Conservation (phyloP, 2,888 invertebrate species). For the Slavum lentiscoides region DNA sequence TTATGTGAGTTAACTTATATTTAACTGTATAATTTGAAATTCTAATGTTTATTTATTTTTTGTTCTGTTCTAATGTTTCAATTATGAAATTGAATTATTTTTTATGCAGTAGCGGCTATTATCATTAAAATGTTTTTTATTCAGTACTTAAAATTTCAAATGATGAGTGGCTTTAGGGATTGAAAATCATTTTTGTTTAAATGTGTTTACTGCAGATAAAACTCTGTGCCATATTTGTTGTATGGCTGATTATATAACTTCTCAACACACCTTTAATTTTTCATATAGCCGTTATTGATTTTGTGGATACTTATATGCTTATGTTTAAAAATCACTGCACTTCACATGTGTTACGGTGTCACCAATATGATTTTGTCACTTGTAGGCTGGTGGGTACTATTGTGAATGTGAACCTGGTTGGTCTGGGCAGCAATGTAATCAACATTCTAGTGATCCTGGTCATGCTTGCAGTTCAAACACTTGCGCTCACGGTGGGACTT, state of each 20-base stretch:
- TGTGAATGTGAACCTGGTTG: slow-evolving; percentile 76
- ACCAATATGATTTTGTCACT: slow-evolving; percentile 43
- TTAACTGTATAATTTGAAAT: background rate
- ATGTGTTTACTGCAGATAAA: background rate
- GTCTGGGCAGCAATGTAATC: slow-evolving; percentile 67
- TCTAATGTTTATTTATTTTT: no score
- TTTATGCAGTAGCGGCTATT: background rate
- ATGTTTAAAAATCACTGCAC: slow-evolving; percentile 25
- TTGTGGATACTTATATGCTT: slow-evolving; percentile 8
- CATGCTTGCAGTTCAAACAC: slow-evolving; percentile 57
- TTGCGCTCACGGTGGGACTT: slow-evolving; percentile 82
- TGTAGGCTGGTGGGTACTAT: slow-evolving; percentile 63
- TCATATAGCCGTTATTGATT: slow-evolving; percentile 12
- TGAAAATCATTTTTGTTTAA: background rate
- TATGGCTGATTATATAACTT: background rate
- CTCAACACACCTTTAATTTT: background rate
- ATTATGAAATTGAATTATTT: background rate
- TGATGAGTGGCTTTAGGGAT: background rate
- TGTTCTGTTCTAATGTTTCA: background rate
- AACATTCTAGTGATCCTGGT: slow-evolving; percentile 49
- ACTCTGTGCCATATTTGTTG: background rate
- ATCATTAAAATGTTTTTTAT: background rate
- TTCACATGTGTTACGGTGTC: slow-evolving; percentile 8
- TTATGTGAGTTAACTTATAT: slow-evolving; percentile 64
- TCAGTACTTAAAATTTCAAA: background rate